Percentiles rank a stretch among this genome's conserved stretches.
Conservation (phyloP, 2,797 vertebrate species). For the Melopsittacus undulatus region DNA sequence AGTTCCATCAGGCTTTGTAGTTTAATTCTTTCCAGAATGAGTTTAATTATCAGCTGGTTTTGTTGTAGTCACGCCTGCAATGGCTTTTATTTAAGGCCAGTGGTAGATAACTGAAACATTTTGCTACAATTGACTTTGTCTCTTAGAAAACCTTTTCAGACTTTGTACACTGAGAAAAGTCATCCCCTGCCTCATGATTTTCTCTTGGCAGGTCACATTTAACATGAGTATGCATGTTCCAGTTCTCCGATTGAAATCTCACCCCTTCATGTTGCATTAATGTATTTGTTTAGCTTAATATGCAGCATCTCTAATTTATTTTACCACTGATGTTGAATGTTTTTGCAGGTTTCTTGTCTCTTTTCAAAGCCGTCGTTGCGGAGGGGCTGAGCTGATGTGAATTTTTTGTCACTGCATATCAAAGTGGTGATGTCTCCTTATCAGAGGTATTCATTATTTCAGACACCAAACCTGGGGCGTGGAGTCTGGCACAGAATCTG, state of each 20-base stretch:
- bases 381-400: slow-evolving; percentile 14
- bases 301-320: slow-evolving; percentile 55
- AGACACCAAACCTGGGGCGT: not conserved
- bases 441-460: not conserved
- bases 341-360: slow-evolving; percentile 56
- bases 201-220: slow-evolving; percentile 16
- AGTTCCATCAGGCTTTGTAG: not conserved
- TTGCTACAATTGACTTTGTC: not conserved
- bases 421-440: not conserved
- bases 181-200: not conserved
- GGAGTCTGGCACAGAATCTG: slow-evolving; percentile 26
- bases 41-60: not conserved
- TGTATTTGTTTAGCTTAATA: slow-evolving; percentile 10
- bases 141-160: not conserved
- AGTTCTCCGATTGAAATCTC: not conserved
- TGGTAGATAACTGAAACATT: not conserved
- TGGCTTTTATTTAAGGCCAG: not conserved
- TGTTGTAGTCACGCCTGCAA: not conserved
- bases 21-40: not conserved
- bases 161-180: not conserved
- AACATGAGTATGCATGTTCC: not conserved
- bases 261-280: slow-evolving; percentile 46
- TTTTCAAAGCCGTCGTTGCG: not conserved
- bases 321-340: slow-evolving; percentile 21
- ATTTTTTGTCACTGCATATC: slow-evolving; percentile 47